phyloP scores from a whole-genome alignment of 2,888 invertebrate genomes.

The Epinotia nisella region DNA sequence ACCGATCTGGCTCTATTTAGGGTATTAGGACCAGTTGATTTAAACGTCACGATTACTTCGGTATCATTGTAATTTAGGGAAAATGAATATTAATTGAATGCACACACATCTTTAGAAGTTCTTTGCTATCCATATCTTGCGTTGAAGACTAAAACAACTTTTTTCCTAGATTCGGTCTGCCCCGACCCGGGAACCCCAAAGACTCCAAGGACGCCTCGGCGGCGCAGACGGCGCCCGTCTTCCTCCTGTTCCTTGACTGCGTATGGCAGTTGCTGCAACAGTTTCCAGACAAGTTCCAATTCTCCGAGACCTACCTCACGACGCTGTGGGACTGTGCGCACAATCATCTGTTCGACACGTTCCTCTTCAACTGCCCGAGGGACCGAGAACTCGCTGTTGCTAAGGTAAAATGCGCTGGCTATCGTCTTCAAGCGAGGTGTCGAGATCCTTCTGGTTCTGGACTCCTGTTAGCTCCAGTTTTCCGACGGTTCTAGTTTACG shows the following conservation, averaged over 20 bases:
- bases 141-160: background rate
- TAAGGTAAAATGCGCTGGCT: conserved; percentile 71
- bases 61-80: too few species aligned
- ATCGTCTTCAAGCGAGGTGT: too few species aligned
- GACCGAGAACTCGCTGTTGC: conserved; percentile 88
- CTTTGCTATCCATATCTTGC: background rate
- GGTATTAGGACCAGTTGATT: too few species aligned
- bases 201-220: conserved; percentile 62
- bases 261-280: conserved; percentile 96
- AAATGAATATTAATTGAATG: too few species aligned
- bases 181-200: conserved; percentile 84
- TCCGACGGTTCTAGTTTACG: background rate
- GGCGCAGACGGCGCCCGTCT: conserved; percentile 89
- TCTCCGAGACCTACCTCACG: conserved; percentile 96
- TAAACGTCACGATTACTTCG: too few species aligned
- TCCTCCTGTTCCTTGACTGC: conserved; percentile 96
- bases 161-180: conserved; percentile 87
- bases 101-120: background rate
- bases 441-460: background rate
- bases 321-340: conserved; percentile 96
- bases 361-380: conserved; percentile 94
- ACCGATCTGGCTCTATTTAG: too few species aligned
- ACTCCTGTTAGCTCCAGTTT: conserved; percentile 3
- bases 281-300: conserved; percentile 95
- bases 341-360: conserved; percentile 95